Percentiles rank a stretch among this genome's conserved stretches.
These are phyloP conservation scores for Trichonephila inaurata DNA, from an alignment of 1,140 invertebrate species.

Conservation along the genomic window DNA sequence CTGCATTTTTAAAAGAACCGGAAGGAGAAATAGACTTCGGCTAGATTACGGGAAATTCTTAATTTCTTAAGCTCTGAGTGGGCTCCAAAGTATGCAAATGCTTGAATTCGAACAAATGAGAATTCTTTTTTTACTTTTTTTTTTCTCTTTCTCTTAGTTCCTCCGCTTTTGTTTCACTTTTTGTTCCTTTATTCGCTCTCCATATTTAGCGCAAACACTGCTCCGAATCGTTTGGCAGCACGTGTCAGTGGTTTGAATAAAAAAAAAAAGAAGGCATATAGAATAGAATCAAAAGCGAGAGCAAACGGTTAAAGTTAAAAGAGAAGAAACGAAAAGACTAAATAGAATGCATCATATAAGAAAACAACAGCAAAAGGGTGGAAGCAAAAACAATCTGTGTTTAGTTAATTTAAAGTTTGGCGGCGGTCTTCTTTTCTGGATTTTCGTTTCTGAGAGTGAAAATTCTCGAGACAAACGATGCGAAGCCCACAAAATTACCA, in stretches of 20 bases:
- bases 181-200: conserved; percentile 41
- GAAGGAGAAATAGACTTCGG: conserved; percentile 72
- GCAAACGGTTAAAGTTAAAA: conserved; percentile 68
- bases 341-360: conserved; percentile 74
- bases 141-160: not conserved
- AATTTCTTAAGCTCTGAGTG: conserved; percentile 55
- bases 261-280: conserved; percentile 28
- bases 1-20: conserved; percentile 47
- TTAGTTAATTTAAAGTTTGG: conserved; percentile 76
- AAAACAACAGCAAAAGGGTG: conserved; percentile 54
- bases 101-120: conserved; percentile 73
- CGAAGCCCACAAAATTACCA: conserved; percentile 68
- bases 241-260: conserved; percentile 61
- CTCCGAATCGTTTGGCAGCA: conserved; percentile 73
- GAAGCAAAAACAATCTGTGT: conserved; percentile 73
- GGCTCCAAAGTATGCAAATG: conserved; percentile 65
- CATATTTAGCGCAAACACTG: conserved; percentile 48
- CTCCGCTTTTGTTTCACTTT: conserved; percentile 63
- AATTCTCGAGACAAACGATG: conserved; percentile 74
- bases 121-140: conserved; percentile 63
- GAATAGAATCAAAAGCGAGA: conserved; percentile 28
- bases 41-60: conserved; percentile 69
- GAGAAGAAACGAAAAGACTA: conserved; percentile 67
- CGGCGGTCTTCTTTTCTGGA: conserved; percentile 50
- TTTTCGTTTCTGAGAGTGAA: conserved; percentile 66